Base-by-base conservation (phyloP, 2,888 invertebrate genomes). In the Patella caerulea region DNA sequence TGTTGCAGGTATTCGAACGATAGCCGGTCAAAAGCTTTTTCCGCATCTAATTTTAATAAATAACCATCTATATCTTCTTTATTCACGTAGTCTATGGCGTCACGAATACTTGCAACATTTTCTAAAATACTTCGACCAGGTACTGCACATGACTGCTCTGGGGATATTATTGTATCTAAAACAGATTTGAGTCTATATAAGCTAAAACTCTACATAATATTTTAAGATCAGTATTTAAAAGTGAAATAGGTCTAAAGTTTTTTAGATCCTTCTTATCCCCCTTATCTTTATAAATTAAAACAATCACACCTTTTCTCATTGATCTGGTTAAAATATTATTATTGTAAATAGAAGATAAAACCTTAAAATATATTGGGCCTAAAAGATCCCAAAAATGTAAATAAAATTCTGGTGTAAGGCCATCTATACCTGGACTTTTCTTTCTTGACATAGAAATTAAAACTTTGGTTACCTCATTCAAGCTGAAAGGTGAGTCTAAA, bases 21-120 rank as follows among this genome's bases (percentile, higher is more conserved):
- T 12, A 84, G 83, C 55, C 84, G 71, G 72, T 85, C 83, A 52
- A 85, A 85, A 0, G 83, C 84, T 55, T 85, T 86, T 73, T 83
- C 83, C 74, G 84, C 84, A 69, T 86, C 85, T 55, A 84, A 54
- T 76, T 69, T 71, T 55, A 84, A 79, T 72, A 85, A 81, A 73
- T 75, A 76, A 29, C 80, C 76, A 52, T 72, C n/a, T n/a, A 80
- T 29, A 9, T 83, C 19, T 71, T 85, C 81, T 70, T 81, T 81
- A 14, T 83, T 76, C 17, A 74, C 70, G 82, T 82, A 84, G 75
- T 83, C 80, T 17, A 78, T 29, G 45, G 82, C 76, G 77, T 82
- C 79, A 29, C 83, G 71, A 5, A 82, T 71, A 45, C 84, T 71
- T 79, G 83, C 82, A 12, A 76, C 73, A 75, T 83, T 85, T 24